Conservation (phyloP, 2,888 invertebrate species). For the Resseliella maxima region DNA sequence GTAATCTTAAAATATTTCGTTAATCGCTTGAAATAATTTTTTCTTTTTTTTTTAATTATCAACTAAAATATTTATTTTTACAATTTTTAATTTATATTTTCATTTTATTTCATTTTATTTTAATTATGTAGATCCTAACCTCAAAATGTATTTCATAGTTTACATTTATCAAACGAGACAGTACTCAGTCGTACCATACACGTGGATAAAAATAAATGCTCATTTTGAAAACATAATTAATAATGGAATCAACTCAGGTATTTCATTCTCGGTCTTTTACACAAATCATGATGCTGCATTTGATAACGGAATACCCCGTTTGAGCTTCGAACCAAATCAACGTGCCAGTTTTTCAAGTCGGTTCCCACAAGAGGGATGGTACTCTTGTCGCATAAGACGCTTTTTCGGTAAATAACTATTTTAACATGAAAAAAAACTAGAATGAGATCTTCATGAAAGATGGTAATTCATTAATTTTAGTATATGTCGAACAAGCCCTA, state of each 20-base stretch:
- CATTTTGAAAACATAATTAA: background rate
- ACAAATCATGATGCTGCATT: background rate
- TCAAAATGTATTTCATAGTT: conserved; percentile 16
- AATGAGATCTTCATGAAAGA: too few relatives aligned
- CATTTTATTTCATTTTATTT: too few relatives aligned
- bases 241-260: background rate
- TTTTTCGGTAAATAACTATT: background rate
- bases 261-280: background rate
- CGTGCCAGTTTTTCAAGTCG: background rate
- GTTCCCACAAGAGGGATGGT: background rate
- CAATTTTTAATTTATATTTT: background rate
- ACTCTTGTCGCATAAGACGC: background rate
- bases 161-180: background rate
- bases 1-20: background rate
- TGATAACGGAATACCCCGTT: background rate
- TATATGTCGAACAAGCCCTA: too few relatives aligned
- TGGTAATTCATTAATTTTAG: too few relatives aligned
- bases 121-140: background rate
- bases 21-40: background rate
- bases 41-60: background rate
- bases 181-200: background rate
- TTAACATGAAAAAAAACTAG: background rate
- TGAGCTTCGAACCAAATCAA: background rate
- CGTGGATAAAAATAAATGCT: background rate
- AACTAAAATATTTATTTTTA: background rate